phyloP scores from a whole-genome alignment of 30 jellyfish, hydroid and myxozoan species.

The Chrysaora quinquecirrha region DNA sequence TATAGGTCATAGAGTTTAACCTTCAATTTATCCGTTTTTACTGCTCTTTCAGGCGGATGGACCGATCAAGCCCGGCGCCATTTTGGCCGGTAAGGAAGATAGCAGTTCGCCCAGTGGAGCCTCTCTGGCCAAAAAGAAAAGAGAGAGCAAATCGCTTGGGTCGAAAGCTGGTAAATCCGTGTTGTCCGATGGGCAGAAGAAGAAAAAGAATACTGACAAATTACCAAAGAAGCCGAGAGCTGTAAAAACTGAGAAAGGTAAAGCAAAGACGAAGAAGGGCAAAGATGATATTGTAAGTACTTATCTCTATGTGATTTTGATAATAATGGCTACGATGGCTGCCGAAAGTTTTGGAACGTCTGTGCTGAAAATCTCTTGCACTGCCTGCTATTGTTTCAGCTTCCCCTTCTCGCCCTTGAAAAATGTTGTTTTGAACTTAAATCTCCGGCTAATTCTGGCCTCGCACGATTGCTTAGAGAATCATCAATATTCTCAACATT shows the following conservation, averaged over 20 bases:
- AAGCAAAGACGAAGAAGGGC: neutral
- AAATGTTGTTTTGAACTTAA: too few relatives aligned
- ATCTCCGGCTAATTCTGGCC: too few relatives aligned
- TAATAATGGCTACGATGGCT: too few relatives aligned
- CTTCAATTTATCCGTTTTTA: too few relatives aligned
- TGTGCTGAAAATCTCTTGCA: too few relatives aligned
- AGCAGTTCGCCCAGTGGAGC: neutral
- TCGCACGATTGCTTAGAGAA: too few relatives aligned
- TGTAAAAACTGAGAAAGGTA: neutral
- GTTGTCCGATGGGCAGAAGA: neutral
- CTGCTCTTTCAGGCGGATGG: neutral
- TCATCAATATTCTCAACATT: too few relatives aligned
- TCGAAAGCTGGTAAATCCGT: neutral
- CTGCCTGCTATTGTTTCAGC: too few relatives aligned
- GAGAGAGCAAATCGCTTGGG: neutral
- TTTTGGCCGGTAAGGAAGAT: neutral
- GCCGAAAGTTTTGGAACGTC: too few relatives aligned
- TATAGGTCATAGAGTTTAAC: too few relatives aligned
- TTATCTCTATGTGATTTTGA: neutral
- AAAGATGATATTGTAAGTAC: neutral
- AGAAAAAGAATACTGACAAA: neutral
- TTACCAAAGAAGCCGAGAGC: neutral
- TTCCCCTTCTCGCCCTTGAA: too few relatives aligned
- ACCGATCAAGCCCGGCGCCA: neutral
- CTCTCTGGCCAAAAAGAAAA: neutral